phyloP scores from a whole-genome alignment of 2,797 vertebrate genomes.

The Myiothlypis chrysogaster region DNA sequence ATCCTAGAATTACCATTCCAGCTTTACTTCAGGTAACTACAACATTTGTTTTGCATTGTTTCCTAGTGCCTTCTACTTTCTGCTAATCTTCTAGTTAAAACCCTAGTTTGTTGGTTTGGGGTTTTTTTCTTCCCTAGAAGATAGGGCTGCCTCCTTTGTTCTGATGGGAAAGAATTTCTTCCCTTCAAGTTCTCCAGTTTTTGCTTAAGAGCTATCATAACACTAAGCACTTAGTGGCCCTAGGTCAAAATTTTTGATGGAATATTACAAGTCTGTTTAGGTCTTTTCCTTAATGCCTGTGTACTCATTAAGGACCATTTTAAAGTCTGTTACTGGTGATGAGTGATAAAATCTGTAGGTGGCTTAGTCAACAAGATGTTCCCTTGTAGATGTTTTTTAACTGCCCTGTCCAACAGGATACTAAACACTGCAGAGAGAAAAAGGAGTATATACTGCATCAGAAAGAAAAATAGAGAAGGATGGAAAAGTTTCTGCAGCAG shows the following conservation, averaged over 20 bases:
- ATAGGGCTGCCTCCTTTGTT: not conserved
- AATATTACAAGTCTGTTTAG: not conserved
- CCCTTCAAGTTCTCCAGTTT: not conserved
- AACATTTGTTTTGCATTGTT: slow-evolving; percentile 3
- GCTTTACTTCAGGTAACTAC: not conserved
- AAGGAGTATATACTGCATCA: accelerated
- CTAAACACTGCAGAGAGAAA: not conserved
- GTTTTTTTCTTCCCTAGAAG: not conserved
- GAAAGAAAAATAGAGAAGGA: not conserved
- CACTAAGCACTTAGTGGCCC: not conserved
- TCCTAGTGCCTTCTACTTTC: not conserved
- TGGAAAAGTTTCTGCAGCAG: not conserved
- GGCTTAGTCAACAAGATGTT: not conserved
- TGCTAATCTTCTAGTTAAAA: slow-evolving; percentile 2
- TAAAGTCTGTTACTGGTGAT: not conserved
- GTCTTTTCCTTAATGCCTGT: not conserved
- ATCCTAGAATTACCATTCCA: not conserved
- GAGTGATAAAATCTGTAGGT: not conserved
- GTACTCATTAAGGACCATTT: not conserved
- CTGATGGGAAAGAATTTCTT: not conserved
- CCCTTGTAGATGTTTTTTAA: not conserved
- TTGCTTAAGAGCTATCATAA: not conserved
- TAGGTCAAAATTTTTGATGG: not conserved
- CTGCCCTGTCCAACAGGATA: not conserved
- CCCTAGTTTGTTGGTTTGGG: not conserved